phyloP scores from a whole-genome alignment of 2,797 vertebrate genomes.

The Adelosebastes latens region DNA sequence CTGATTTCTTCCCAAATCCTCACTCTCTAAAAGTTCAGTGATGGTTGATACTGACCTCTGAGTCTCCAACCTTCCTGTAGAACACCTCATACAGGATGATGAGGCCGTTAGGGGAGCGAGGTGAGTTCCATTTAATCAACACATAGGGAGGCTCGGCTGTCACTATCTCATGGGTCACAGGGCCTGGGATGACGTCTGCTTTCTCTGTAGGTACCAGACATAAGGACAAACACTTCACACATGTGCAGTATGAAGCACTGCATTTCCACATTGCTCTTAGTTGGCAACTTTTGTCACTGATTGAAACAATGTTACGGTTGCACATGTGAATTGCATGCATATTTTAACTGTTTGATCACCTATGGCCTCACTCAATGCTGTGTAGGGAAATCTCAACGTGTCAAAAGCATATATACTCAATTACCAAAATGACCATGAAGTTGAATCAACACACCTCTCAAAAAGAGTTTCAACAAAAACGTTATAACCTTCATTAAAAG shows the following conservation, averaged over 20 bases:
- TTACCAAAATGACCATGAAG: background rate
- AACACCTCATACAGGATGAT: constrained; percentile 97
- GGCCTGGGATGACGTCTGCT: constrained; percentile 90
- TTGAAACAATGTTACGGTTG: background rate
- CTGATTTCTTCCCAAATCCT: background rate
- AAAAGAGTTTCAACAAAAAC: background rate
- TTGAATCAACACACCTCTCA: background rate
- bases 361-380: background rate
- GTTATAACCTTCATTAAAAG: background rate
- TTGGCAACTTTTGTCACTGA: background rate
- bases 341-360: background rate
- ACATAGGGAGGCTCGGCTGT: constrained; percentile 84
- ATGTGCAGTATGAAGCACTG: background rate
- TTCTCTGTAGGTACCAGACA: constrained; percentile 82
- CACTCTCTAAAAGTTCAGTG: background rate
- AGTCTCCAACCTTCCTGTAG: constrained; percentile 89
- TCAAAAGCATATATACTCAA: background rate
- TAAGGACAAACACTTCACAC: background rate
- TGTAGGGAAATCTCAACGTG: background rate
- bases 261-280: background rate
- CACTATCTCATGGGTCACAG: constrained; percentile 87
- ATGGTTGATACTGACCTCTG: constrained; percentile 84
- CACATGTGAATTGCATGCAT: background rate
- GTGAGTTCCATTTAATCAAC: constrained; percentile 91
- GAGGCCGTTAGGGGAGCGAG: constrained; percentile 91